These are phyloP conservation scores for Rhagoletis pomonella DNA, from an alignment of 1,140 invertebrate species.

Conservation along the genomic window DNA sequence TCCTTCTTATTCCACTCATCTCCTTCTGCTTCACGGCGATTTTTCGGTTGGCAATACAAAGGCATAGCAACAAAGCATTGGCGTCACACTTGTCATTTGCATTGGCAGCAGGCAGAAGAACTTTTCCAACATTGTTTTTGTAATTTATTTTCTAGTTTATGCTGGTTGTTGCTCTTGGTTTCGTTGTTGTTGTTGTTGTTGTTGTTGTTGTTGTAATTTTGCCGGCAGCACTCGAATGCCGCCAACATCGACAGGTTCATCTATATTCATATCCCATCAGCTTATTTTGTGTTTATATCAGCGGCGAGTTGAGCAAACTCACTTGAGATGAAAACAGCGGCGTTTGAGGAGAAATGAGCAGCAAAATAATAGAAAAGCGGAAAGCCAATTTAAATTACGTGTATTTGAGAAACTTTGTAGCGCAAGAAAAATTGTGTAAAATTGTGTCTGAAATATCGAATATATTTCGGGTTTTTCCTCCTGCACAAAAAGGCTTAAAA, in stretches of 20 bases:
- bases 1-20: not conserved
- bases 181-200: not conserved
- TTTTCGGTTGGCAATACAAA: not conserved
- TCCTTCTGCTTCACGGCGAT: not conserved
- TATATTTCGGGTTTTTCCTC: no score
- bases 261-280: conserved; percentile 25
- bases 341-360: no score
- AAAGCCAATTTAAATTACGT: no score
- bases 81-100: conserved; percentile 1
- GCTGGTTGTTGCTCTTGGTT: no score
- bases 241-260: not conserved
- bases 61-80: not conserved
- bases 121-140: not conserved
- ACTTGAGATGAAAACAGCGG: not conserved
- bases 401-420: no score
- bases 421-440: no score
- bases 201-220: not conserved
- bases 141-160: not conserved
- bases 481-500: no score
- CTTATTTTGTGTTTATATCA: conserved; percentile 7
- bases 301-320: not conserved
- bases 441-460: no score
- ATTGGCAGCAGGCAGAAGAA: not conserved
- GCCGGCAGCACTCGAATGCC: not conserved
- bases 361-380: no score